These are phyloP conservation scores for Microplitis demolitor DNA, from an alignment of 1,140 invertebrate species.

Conservation along the genomic window DNA sequence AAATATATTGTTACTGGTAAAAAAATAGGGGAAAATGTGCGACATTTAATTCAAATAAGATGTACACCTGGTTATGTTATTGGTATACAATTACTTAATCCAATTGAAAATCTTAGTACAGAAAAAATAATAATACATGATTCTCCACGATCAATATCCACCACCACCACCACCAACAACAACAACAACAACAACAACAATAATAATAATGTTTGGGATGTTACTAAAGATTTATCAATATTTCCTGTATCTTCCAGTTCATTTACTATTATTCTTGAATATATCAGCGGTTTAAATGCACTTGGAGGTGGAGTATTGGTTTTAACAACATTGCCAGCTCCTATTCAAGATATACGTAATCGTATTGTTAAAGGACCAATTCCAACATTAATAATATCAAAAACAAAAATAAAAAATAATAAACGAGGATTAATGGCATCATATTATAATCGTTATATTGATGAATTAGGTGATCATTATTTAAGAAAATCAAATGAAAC, in stretches of 20 bases:
- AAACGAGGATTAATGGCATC: constrained; percentile 79
- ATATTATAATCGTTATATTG: constrained; percentile 88
- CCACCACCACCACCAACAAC: constrained; percentile 40
- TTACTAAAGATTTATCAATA: constrained; percentile 79
- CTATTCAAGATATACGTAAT: constrained; percentile 68
- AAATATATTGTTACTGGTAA: constrained; percentile 78
- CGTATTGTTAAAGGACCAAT: constrained; percentile 76
- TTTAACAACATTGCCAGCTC: constrained; percentile 75
- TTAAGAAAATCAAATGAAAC: constrained; percentile 87
- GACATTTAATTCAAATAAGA: constrained; percentile 44
- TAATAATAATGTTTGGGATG: constrained; percentile 72
- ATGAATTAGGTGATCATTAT: constrained; percentile 83
- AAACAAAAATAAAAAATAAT: constrained; percentile 81
- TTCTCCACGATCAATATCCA: constrained; percentile 57
- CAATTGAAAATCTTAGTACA: constrained; percentile 83
- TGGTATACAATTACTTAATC: constrained; percentile 84
- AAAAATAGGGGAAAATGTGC: constrained; percentile 55
- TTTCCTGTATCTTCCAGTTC: constrained; percentile 88
- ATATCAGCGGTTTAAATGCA: constrained; percentile 78
- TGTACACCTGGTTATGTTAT: constrained; percentile 78
- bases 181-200: constrained; percentile 57
- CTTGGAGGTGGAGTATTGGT: constrained; percentile 83
- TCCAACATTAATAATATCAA: constrained; percentile 72
- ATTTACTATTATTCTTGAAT: constrained; percentile 81
- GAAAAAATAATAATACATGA: constrained; percentile 82